These are phyloP conservation scores for Megamerina dolium DNA, from an alignment of 2,888 invertebrate species.

Conservation along the genomic window DNA sequence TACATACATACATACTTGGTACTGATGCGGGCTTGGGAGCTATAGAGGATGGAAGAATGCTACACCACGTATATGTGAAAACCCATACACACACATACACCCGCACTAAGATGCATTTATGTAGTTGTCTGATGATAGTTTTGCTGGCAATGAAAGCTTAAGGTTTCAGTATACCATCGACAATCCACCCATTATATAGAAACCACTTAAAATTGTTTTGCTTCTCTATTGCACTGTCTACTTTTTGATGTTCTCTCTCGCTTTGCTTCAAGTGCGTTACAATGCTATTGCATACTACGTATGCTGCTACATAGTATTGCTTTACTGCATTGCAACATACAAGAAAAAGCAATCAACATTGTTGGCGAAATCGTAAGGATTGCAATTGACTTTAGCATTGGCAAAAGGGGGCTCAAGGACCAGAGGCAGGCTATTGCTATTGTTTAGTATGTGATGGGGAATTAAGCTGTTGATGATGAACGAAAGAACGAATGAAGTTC, in stretches of 20 bases:
- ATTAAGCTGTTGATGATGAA: no score
- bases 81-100: neutral
- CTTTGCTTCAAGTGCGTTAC: conserved; percentile 11
- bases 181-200: no score
- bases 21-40: neutral
- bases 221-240: no score
- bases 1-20: no score
- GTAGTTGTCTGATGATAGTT: no score
- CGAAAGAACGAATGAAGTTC: no score
- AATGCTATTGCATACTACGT: no score
- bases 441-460: no score
- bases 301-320: neutral
- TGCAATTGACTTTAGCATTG: conserved; percentile 13
- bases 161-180: conserved; percentile 12
- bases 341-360: conserved; percentile 19
- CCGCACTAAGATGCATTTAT: no score
- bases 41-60: neutral
- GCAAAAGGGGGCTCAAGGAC: neutral
- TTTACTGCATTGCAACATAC: conserved; percentile 2
- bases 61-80: neutral
- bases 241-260: no score
- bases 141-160: conserved; percentile 6
- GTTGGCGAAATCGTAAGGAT: conserved; percentile 8
- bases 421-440: no score
- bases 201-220: conserved; percentile 17